phyloP scores from a whole-genome alignment of 2,797 vertebrate species.

The Thunnus albacares region DNA sequence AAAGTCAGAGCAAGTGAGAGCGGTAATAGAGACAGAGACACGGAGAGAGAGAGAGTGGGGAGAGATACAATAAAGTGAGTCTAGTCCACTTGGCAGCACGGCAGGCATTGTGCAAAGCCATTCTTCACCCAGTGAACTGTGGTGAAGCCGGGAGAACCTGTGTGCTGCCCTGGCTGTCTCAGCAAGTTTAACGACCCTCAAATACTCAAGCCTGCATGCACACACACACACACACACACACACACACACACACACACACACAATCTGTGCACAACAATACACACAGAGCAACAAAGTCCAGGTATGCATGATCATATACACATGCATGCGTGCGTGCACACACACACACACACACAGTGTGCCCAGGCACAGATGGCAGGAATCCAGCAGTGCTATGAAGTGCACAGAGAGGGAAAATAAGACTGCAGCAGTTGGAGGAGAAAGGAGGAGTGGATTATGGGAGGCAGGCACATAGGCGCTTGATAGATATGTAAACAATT shows the following conservation, averaged over 20 bases:
- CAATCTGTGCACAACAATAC: background rate
- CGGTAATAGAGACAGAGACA: constrained; percentile 61
- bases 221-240: constrained; percentile 11
- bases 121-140: constrained; percentile 78
- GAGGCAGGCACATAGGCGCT: constrained; percentile 27
- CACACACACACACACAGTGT: constrained; percentile 12
- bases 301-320: constrained; percentile 14
- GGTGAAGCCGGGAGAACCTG: constrained; percentile 67
- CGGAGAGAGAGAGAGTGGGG: constrained; percentile 8
- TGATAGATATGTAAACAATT: constrained; percentile 41
- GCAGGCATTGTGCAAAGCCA: constrained; percentile 73
- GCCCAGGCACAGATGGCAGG: constrained; percentile 63
- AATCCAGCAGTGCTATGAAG: constrained; percentile 65
- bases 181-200: constrained; percentile 76
- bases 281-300: background rate
- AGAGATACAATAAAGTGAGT: constrained; percentile 59
- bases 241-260: constrained; percentile 23
- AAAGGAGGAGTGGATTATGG: constrained; percentile 38
- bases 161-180: constrained; percentile 68
- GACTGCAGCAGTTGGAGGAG: constrained; percentile 55
- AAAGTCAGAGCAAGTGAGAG: constrained; percentile 2
- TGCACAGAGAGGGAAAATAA: constrained; percentile 69
- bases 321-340: background rate
- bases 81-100: constrained; percentile 65
- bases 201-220: constrained; percentile 40